phyloP scores from a whole-genome alignment of 2,113 vertebrate genomes.

The Pelodiscus sinensis region DNA sequence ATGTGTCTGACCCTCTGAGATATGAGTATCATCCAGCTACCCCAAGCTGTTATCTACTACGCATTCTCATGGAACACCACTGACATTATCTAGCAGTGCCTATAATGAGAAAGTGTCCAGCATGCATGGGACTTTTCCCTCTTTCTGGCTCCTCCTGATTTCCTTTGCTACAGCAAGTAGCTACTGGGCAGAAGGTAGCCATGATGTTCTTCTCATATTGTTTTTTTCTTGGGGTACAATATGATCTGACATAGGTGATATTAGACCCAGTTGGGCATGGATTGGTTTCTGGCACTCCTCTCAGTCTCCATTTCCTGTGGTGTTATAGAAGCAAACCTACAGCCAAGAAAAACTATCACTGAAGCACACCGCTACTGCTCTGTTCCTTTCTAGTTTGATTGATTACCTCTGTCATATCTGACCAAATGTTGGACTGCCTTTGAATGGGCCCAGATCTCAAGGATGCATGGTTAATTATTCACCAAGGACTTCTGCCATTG shows the following conservation, averaged over 20 bases:
- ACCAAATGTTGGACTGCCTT: neutral
- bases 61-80: neutral
- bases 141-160: neutral
- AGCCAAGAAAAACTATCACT: slow-evolving; percentile 13
- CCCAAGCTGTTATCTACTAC: neutral
- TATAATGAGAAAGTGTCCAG: neutral
- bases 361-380: neutral
- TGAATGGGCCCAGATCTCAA: neutral
- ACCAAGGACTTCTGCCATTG: neutral
- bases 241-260: slow-evolving; percentile 47
- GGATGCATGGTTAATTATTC: neutral
- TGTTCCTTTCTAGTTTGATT: neutral
- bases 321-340: slow-evolving; percentile 29
- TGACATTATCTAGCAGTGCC: neutral
- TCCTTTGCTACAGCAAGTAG: neutral
- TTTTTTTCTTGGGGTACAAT: neutral
- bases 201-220: neutral
- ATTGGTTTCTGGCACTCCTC: slow-evolving; percentile 30
- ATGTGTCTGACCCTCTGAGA: accelerated
- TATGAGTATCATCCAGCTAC: neutral
- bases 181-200: slow-evolving; percentile 25
- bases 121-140: neutral
- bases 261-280: slow-evolving; percentile 30
- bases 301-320: slow-evolving; percentile 34
- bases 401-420: neutral